phyloP scores from a whole-genome alignment of 2,113 vertebrate genomes.

The Semnornis frantzii region DNA sequence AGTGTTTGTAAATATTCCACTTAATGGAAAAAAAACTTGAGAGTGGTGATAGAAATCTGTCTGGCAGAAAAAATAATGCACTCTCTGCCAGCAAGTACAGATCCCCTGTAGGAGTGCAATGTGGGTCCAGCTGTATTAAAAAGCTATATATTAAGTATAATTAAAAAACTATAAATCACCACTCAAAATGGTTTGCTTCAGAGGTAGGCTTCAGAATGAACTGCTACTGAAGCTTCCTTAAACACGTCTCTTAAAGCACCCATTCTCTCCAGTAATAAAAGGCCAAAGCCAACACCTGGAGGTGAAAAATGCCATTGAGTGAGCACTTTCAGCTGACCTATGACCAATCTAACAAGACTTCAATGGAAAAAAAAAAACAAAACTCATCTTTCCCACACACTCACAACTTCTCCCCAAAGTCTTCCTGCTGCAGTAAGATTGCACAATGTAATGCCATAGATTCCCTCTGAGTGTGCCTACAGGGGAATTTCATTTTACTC shows the following conservation, averaged over 20 bases:
- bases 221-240: slow-evolving; percentile 22
- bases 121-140: slow-evolving; percentile 22
- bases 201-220: slow-evolving; percentile 23
- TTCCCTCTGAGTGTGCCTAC: neutral
- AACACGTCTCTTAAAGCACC: neutral
- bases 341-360: neutral
- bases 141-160: slow-evolving; percentile 29
- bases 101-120: slow-evolving; percentile 13
- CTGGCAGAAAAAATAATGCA: slow-evolving; percentile 14
- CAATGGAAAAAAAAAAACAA: neutral
- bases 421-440: neutral
- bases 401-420: neutral
- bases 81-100: slow-evolving; percentile 25
- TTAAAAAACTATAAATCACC: slow-evolving; percentile 57
- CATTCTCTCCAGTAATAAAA: neutral
- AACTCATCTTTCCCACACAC: neutral
- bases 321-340: neutral
- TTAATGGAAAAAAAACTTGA: neutral
- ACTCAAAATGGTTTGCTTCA: slow-evolving; percentile 23
- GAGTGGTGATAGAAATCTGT: slow-evolving; percentile 35
- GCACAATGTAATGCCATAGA: neutral
- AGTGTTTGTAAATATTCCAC: slow-evolving; percentile 51
- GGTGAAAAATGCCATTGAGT: neutral
- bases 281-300: neutral
- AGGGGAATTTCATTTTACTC: neutral